Percentiles rank a stretch among this genome's conserved stretches.
Evolutionary conservation across 1,140 invertebrate genomes (phyloP).

Genomic region (Papilio dardanus): DNA sequence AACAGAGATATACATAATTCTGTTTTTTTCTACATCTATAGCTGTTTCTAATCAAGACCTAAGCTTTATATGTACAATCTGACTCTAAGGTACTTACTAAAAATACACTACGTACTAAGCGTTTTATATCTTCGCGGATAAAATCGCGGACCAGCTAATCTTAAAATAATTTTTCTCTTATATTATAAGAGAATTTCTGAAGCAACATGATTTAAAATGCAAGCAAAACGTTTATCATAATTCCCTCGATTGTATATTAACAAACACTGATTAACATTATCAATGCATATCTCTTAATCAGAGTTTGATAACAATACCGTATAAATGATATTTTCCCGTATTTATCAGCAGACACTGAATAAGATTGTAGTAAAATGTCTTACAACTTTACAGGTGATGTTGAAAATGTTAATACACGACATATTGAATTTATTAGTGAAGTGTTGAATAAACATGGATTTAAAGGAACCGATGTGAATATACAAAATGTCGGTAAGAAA

Average conservation of each 20-base stretch:
- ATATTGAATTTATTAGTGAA: constrained; percentile 29
- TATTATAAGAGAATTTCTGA: too few species aligned
- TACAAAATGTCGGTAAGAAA: neutral
- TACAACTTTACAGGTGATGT: constrained; percentile 1
- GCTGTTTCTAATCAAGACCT: too few species aligned
- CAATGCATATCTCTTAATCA: constrained; percentile 14
- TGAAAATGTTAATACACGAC: neutral
- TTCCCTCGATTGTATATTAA: neutral
- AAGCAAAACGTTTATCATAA: neutral
- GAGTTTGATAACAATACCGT: neutral
- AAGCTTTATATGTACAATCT: too few species aligned
- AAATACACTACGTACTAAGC: too few species aligned
- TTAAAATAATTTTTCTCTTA: too few species aligned
- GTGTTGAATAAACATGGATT: constrained; percentile 23
- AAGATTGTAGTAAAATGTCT: constrained; percentile 8
- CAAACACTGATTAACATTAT: neutral
- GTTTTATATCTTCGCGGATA: too few species aligned
- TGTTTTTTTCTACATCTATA: too few species aligned
- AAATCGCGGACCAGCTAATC: too few species aligned
- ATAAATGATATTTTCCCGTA: neutral
- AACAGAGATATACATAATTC: too few species aligned
- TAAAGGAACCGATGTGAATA: neutral
- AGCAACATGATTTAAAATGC: neutral
- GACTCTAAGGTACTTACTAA: too few species aligned
- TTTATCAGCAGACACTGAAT: neutral